Base-by-base conservation (phyloP, 2,113 vertebrate genomes). In the Malurus elegans region DNA sequence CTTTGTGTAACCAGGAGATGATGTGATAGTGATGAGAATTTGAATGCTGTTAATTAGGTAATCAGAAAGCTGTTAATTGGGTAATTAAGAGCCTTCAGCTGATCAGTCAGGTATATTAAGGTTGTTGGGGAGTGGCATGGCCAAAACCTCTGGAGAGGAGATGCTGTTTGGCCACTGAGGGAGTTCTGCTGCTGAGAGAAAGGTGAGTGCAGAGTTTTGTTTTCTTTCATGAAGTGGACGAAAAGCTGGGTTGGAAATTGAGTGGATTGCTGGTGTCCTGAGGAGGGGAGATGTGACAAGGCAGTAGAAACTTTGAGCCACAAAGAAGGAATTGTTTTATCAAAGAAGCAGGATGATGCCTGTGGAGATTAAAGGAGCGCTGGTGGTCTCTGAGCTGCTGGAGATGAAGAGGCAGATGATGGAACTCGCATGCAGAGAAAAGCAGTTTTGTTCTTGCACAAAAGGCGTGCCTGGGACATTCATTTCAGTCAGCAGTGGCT, bases 391-490 rank as follows among this genome's bases (percentile, higher is more conserved):
- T 61, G 85, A 86, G 82, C 58, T 79, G 7, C 9, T 34, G 79
- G 92, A 19, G 61, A 54, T 50, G 31, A 28, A 64, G 81, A 79
- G 36, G 36, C 8, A 36, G 62, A 38, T 54, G 67, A 18, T 32
- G 54, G 64, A 73, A 18, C 36, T 73, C 18, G 25, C 19, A 40
- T 31, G 32, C 50, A 44, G 73, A 85, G 81, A 82, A 72, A 57
- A 81, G 29, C n/a, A 28, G 69, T 54, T 86, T 92, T 96, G 80
- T 85, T 82, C 57, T 69, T 10, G 29, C 66, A 62, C 57, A 47
- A 61, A 86, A 66, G 15, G 5, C 60, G 34, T 2, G 10, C 11
- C 19, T 62, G 36, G 48, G 61, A 8, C 75, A 93, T 94, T 28
- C 9, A n/a, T 92, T 78, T 86, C 48, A 18, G 29, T 19, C 76